These are phyloP conservation scores for Apteryx owenii DNA, from an alignment of 2,113 vertebrate species.

Conservation along the genomic window DNA sequence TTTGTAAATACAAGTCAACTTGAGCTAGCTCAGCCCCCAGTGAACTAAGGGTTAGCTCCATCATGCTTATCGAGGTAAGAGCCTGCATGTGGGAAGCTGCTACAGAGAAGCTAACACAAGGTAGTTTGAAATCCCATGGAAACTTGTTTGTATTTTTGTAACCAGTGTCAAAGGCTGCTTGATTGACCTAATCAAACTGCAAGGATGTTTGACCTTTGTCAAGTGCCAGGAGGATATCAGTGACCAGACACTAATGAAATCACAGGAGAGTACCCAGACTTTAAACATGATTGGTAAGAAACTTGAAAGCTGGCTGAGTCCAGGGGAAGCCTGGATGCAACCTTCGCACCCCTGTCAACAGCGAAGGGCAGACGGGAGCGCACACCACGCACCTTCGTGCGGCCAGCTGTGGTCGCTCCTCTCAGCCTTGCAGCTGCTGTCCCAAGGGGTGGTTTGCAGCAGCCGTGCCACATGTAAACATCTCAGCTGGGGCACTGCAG, in stretches of 20 bases:
- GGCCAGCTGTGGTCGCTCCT: too few relatives aligned
- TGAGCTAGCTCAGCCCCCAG: neutral
- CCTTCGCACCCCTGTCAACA: neutral
- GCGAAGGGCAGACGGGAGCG: neutral
- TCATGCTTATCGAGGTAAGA: neutral
- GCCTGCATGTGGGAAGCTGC: neutral
- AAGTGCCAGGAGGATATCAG: neutral
- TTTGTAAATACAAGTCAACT: neutral
- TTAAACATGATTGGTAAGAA: neutral
- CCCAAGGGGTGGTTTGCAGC: neutral
- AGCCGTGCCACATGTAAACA: rapidly evolving
- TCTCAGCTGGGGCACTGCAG: neutral
- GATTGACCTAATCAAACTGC: neutral
- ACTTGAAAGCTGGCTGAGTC: neutral
- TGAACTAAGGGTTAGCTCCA: neutral
- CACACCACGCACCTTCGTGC: neutral
- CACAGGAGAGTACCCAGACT: neutral
- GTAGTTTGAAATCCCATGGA: neutral
- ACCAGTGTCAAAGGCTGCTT: neutral
- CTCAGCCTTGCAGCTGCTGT: too few relatives aligned
- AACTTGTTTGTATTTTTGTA: neutral
- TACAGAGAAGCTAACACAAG: neutral
- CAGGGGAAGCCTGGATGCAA: neutral
- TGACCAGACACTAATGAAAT: neutral
- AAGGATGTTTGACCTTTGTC: neutral